Evolutionary conservation across 2,888 invertebrate species (phyloP).

Genomic region (Crossocerus cetratus): DNA sequence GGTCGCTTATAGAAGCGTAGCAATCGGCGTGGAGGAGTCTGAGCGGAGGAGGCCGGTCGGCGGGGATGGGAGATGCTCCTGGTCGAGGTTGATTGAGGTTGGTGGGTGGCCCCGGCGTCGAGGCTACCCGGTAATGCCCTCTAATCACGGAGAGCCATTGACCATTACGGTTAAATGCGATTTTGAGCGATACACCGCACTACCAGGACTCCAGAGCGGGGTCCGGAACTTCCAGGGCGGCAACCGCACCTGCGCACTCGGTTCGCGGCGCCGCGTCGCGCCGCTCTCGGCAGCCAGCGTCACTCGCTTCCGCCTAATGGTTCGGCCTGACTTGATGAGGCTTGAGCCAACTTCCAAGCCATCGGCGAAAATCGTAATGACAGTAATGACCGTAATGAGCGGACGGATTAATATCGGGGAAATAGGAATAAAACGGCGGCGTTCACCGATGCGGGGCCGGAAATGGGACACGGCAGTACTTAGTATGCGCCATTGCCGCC

Average conservation of each 20-base stretch:
- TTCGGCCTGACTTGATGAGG: slow-evolving; percentile 10
- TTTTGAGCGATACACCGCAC: slow-evolving; percentile 65
- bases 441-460: slow-evolving; percentile 20
- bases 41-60: slow-evolving; percentile 14
- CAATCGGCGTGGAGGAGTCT: slow-evolving; percentile 36
- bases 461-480: slow-evolving; percentile 23
- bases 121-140: slow-evolving; percentile 67
- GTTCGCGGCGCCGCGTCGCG: slow-evolving; percentile 36
- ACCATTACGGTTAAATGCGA: slow-evolving; percentile 71
- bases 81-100: slow-evolving; percentile 69
- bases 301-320: slow-evolving; percentile 28
- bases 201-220: not conserved
- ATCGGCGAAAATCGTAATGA: slow-evolving; percentile 29
- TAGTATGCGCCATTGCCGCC: slow-evolving; percentile 21
- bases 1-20: slow-evolving; percentile 39
- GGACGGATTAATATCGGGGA: slow-evolving; percentile 33
- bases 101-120: slow-evolving; percentile 71
- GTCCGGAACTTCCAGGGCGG: slow-evolving; percentile 10
- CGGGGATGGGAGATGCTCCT: slow-evolving; percentile 29
- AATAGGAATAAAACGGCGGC: slow-evolving; percentile 28
- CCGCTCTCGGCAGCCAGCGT: slow-evolving; percentile 10
- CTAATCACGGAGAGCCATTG: slow-evolving; percentile 71
- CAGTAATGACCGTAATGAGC: slow-evolving; percentile 30
- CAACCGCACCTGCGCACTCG: slow-evolving; percentile 31
- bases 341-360: slow-evolving; percentile 12